Base-by-base conservation (phyloP, 2,113 vertebrate species). In the Chionis minor region DNA sequence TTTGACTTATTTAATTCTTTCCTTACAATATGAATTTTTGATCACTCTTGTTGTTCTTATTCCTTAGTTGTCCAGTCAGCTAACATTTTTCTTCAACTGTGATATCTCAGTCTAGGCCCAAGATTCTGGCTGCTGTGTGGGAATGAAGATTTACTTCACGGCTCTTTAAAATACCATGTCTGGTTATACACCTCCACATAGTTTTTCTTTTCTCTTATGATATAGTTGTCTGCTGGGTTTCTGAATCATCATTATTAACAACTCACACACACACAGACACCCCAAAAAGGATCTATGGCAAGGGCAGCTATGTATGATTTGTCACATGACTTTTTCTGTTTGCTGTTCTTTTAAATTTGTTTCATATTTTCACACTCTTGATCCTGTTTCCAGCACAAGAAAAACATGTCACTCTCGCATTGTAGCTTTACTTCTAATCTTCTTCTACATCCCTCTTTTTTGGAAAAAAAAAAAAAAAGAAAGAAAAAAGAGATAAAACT, bases 131-230 rank as follows among this genome's bases (percentile, higher is more conserved):
- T 71, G 23, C 4, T 3, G 1, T 6, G 8, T 78, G 27, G 51
- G 32, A 40, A 27, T 79, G 51, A 86, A 33, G 9, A n/a, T 5
- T 73, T 88, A 14, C 44, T 40, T 72, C 27, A 6, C 35, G 8
- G 13, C 5, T 13, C 19, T 38, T 79, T 47, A 84, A 59, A 33
- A 47, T 44, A 33, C 4, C 3, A 8, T 0, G 0, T 79, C 26
- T 80, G 9, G 6, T 54, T 45, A 45, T 8, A 32, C 8, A 75
- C 6, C 6, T 78, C 11, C 8, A 52, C 8, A 35, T 10, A 49
- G 4, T 62, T 78, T 49, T 62, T 8, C 2, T 87, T 84, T 85
- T 71, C 32, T 54, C 24, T 19, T 35, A 17, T 66, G 21, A 19
- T 54, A 35, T 4, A 44, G 0, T 10, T 61, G 23, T 47, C 2